A percentile compares a stretch with the other conserved stretches of the same genome.
These are phyloP conservation scores for Myanophis thanlyinensis DNA, from an alignment of 2,113 vertebrate genomes.

Conservation along the genomic window DNA sequence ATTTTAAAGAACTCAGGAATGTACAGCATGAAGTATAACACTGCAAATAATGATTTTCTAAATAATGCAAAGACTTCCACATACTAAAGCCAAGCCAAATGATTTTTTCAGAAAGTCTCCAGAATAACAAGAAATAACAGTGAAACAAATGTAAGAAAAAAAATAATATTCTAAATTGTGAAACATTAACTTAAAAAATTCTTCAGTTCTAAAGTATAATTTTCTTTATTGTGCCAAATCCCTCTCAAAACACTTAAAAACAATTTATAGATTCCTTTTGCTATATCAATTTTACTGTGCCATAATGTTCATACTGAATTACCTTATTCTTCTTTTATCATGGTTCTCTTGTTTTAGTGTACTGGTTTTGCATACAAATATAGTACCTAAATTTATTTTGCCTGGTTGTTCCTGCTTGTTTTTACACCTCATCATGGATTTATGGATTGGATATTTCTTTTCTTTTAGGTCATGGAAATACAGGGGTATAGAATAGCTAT, in stretches of 20 bases:
- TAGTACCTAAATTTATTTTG: background rate
- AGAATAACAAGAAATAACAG: background rate
- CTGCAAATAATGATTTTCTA: background rate
- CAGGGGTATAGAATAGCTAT: background rate
- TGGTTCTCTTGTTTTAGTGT: background rate
- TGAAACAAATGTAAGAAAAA: background rate
- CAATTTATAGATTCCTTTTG: background rate
- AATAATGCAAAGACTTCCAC: background rate
- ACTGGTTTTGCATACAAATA: background rate
- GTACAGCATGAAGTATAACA: background rate
- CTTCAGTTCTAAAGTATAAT: background rate
- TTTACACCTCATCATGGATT: background rate
- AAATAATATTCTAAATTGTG: background rate
- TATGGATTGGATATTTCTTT: background rate
- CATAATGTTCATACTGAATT: background rate
- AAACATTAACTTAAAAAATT: background rate
- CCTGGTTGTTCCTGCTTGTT: background rate
- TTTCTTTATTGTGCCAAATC: background rate
- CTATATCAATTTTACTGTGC: background rate
- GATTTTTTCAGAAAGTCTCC: background rate
- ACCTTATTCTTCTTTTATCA: background rate
- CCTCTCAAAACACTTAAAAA: background rate
- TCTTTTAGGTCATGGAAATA: background rate
- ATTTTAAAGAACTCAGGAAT: background rate
- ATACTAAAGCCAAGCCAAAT: background rate